Evolutionary conservation across 2,888 invertebrate genomes (phyloP), one percentile per base, ranked within the genome.

Genomic region (Spilosoma lubricipeda): DNA sequence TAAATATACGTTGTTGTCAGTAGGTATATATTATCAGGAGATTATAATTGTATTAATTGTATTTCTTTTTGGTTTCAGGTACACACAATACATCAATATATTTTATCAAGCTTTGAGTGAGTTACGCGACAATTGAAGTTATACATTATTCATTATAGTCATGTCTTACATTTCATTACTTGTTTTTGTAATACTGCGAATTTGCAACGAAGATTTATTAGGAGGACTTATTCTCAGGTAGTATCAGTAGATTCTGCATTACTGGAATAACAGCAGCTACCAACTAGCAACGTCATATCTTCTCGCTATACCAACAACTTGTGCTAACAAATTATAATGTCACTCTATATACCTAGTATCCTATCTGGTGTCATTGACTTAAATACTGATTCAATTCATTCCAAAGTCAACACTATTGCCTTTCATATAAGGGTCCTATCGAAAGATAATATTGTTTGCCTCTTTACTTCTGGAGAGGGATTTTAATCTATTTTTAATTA

Each of bases 321-420:
- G 39, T n/a, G 39, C 15, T 13, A n/a, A n/a, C 66, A 36, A 66
- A 39, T 42, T 66, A 2, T 66, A 13, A 39, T 42, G 15, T 66
- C n/a, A 36, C 8, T 39, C 39, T 27, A 73, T 77, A 77, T 76
- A 76, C 45, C 71, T 74, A 74, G 72, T 77, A 68, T 69, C 74
- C 70, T 45, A 11, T 30, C 81, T 68, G 36, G 33, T 68, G 73
- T 77, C 78, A 70, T 85, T 83, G 83, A 79, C 82, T 82, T 64
- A 85, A 71, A 83, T 83, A 78, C 77, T 74, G 59, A 20, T 2
- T 36, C n/a, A 4, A 68, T 59, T 70, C 30, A 59, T 13, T 42
- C 63, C 20, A 67, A 20, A 67, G 27, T 67, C 27, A 67, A 67
- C 67, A 42, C 45, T 20, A 45, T 27, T 20, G 11, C 18, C 27